These are phyloP conservation scores for Spialia ferax DNA, from an alignment of 2,888 invertebrate species.

Conservation along the genomic window DNA sequence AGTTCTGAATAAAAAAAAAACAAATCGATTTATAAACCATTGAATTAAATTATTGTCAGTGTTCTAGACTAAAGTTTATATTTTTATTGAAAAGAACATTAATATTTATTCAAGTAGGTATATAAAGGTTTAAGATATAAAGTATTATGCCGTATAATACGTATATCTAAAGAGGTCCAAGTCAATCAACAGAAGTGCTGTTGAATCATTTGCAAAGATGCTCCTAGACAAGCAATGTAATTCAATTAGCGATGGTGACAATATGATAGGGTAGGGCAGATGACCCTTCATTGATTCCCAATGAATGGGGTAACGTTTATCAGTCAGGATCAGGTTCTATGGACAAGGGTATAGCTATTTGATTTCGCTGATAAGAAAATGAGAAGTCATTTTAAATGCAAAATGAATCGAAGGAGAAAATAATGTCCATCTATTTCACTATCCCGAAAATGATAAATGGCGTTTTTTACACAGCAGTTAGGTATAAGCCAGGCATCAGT, in stretches of 20 bases:
- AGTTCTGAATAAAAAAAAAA: too few species aligned
- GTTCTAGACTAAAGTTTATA: too few species aligned
- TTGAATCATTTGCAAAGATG: conserved; percentile 30
- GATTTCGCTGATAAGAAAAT: conserved; percentile 22
- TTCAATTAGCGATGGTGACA: conserved; percentile 37
- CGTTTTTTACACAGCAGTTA: conserved; percentile 44
- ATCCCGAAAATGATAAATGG: conserved; percentile 31
- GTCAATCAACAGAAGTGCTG: conserved; percentile 17
- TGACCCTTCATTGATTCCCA: conserved; percentile 33
- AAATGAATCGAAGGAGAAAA: conserved; percentile 26
- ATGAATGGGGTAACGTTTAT: conserved; percentile 37
- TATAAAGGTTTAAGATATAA: too few species aligned
- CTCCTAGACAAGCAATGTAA: conserved; percentile 31
- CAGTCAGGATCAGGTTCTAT: conserved; percentile 31
- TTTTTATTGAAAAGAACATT: too few species aligned
- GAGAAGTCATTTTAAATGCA: conserved; percentile 17
- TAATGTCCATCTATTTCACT: conserved; percentile 7
- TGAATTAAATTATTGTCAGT: too few species aligned
- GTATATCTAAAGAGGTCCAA: background rate
- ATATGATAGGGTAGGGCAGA: conserved; percentile 27
- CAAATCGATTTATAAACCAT: too few species aligned
- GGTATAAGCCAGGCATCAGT: conserved; percentile 58
- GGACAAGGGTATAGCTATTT: conserved; percentile 23
- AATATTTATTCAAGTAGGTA: too few species aligned
- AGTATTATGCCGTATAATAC: too few species aligned